Conservation (phyloP, 2,113 vertebrate species). For the Ranitomeya variabilis region DNA sequence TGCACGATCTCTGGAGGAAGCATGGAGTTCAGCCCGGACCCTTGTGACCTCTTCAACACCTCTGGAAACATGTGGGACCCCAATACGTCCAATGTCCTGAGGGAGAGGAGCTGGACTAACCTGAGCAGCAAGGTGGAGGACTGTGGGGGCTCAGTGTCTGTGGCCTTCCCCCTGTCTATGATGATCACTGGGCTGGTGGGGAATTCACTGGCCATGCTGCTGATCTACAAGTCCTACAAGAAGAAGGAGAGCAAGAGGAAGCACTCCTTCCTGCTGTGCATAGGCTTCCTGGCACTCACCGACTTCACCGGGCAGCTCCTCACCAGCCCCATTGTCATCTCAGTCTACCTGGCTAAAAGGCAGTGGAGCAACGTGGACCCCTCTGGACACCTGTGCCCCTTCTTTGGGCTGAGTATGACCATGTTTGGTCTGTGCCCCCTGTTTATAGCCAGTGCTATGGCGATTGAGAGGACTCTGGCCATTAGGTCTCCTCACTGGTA, state of each 20-base stretch:
- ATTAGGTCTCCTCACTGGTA: constrained; percentile 93
- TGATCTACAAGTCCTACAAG: constrained; percentile 84
- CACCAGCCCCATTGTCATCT: constrained; percentile 92
- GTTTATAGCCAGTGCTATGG: constrained; percentile 91
- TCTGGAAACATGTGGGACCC: constrained; percentile 63
- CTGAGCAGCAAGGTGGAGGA: constrained; percentile 57
- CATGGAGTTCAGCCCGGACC: constrained; percentile 22
- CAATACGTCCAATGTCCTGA: constrained; percentile 63
- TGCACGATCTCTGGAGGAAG: background rate
- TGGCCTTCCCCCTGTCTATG: constrained; percentile 88
- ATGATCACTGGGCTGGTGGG: constrained; percentile 91
- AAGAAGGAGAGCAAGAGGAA: constrained; percentile 83
- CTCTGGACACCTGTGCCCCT: constrained; percentile 81
- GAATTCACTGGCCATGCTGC: constrained; percentile 86
- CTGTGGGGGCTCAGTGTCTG: constrained; percentile 78
- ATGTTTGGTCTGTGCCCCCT: constrained; percentile 91
- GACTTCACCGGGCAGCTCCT: constrained; percentile 91
- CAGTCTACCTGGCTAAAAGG: constrained; percentile 81
- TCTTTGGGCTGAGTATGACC: constrained; percentile 93
- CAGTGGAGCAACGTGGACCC: constrained; percentile 82
- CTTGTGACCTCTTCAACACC: constrained; percentile 60
- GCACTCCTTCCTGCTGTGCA: constrained; percentile 91
- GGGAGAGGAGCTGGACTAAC: constrained; percentile 62
- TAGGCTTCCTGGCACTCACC: constrained; percentile 88
- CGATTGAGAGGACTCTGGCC: constrained; percentile 86